Evolutionary conservation across 1,140 invertebrate species (phyloP).

Genomic region (Anastrepha ludens): DNA sequence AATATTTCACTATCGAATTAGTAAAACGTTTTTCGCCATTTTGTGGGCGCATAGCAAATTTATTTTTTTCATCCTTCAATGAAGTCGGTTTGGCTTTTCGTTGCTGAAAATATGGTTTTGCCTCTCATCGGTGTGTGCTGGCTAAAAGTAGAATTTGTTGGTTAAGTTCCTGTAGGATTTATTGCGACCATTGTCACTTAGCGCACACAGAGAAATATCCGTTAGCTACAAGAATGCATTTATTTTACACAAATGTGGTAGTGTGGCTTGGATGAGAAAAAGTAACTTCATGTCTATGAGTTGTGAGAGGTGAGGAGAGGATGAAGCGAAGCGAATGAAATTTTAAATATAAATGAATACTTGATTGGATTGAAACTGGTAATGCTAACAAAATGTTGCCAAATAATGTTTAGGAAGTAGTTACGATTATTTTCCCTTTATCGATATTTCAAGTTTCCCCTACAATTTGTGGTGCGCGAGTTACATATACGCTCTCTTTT

Average conservation of each 20-base stretch:
- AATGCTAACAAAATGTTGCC: too few species aligned
- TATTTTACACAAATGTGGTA: background rate
- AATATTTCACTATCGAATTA: conserved; percentile 54
- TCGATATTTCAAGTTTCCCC: too few species aligned
- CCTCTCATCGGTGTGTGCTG: background rate
- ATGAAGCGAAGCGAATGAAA: too few species aligned
- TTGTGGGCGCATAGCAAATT: conserved; percentile 21
- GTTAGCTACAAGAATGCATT: background rate
- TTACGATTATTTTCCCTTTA: too few species aligned
- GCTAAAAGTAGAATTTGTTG: conserved; percentile 30
- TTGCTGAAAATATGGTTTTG: background rate
- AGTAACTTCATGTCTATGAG: too few species aligned
- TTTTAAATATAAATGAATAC: too few species aligned
- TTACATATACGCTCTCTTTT: too few species aligned
- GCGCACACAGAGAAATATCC: background rate
- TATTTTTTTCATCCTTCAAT: background rate
- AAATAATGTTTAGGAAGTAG: too few species aligned
- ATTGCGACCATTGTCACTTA: conserved; percentile 26
- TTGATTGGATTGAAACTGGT: too few species aligned
- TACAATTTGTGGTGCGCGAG: too few species aligned
- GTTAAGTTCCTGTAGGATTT: conserved; percentile 44
- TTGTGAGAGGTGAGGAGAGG: too few species aligned
- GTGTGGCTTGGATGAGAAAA: too few species aligned
- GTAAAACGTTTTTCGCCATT: conserved; percentile 34
- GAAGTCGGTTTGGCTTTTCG: background rate